Evolutionary conservation across 1,140 invertebrate species (phyloP), one percentile per base, ranked within the genome.

Genomic region (Conus ventricosus): DNA sequence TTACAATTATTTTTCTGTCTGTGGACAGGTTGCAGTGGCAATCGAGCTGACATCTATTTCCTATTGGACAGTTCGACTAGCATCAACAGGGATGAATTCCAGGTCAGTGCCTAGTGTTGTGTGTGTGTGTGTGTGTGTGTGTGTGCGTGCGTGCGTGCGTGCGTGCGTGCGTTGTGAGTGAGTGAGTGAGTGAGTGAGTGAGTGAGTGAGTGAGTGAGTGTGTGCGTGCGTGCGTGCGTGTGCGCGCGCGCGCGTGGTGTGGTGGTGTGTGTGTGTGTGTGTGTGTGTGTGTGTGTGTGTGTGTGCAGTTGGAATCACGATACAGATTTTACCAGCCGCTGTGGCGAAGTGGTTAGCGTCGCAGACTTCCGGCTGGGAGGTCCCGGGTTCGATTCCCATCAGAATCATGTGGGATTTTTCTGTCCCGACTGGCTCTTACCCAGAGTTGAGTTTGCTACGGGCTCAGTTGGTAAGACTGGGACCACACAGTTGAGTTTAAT

Each of bases 21-120:
- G 55, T 57, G 13, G 6, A 80, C 89, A 94, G 94, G 91, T 27
- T 94, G 94, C 27, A 87, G 85, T 17, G 92, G 92, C n/a, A 94
- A 93, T 55, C 91, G 93, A 84, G 93, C 93, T 0, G 94, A 94
- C 83, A 90, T 94, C 25, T 92, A 91, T 80, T 94, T 94, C 88
- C 60, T 94, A 10, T 78, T 94, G 60, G 94, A 94, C 87, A 89
- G 91, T 7, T 94, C 93, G 13, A 92, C 88, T 83, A 94, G 93
- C 84, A 94, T 94, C 54, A 92, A 91, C 88, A 76, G 83, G 10
- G 85, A 85, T 0, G 91, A 94, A 67, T 94, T 93, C 82, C 5
- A 23, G 67, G 67, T 71, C n/a, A 71, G 15, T 8, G 55, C 6
- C 13, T 6, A 7, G 55, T 57, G 71, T n/a, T 76, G 71, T 76